Percentiles rank a stretch among this genome's conserved stretches.
Evolutionary conservation across 2,113 vertebrate species (phyloP).

Genomic region (Bufo bufo): DNA sequence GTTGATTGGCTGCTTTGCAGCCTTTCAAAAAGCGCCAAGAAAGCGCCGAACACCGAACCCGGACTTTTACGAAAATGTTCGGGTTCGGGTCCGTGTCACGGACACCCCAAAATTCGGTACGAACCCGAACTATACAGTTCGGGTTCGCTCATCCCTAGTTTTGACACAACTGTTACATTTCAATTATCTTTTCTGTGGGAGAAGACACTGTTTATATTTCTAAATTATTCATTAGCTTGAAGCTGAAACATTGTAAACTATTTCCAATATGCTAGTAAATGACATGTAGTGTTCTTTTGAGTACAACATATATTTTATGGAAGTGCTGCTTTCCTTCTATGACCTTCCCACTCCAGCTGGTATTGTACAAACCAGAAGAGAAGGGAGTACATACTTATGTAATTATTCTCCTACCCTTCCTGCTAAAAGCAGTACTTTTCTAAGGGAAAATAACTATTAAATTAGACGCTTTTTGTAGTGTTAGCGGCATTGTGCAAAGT

Average conservation of each 20-base stretch:
- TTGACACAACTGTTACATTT: background rate
- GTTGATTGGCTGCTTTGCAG: no score
- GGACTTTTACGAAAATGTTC: no score
- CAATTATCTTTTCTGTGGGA: background rate
- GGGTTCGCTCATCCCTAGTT: background rate
- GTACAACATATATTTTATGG: conserved; percentile 2
- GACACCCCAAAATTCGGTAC: no score
- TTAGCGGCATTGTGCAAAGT: conserved; percentile 21
- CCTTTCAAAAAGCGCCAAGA: no score
- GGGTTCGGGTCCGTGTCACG: no score
- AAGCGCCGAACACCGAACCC: no score
- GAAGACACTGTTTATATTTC: background rate
- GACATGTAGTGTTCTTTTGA: background rate
- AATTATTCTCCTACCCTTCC: conserved; percentile 1
- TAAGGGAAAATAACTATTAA: conserved; percentile 30
- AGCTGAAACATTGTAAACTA: conserved; percentile 12
- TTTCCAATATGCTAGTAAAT: background rate
- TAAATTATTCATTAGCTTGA: background rate
- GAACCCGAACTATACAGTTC: no score
- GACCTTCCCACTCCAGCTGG: background rate
- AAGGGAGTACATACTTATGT: background rate
- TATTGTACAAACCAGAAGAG: background rate
- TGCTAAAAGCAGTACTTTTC: conserved; percentile 16
- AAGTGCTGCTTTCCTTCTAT: background rate
- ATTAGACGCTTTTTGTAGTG: conserved; percentile 18